Percentiles rank a stretch among this genome's conserved stretches.
Conservation (phyloP, 1,140 invertebrate genomes). For the Lanistes nyassanus region DNA sequence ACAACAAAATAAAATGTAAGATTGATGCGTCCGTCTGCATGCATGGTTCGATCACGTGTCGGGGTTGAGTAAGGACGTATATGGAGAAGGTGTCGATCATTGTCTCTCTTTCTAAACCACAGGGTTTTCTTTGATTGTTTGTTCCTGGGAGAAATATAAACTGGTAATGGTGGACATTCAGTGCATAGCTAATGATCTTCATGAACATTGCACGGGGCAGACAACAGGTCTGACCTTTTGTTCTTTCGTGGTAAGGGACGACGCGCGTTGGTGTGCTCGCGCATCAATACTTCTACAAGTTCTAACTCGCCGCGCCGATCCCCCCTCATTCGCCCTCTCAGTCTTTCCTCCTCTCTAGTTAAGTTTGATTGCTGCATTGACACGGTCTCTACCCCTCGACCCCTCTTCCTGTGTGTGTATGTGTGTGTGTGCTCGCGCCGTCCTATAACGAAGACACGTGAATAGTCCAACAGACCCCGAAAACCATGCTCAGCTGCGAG, state of each 20-base stretch:
- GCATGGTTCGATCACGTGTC: too few species aligned
- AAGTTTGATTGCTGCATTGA: background rate
- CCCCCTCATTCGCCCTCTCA: background rate
- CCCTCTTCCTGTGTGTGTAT: too few species aligned
- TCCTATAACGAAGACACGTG: too few species aligned
- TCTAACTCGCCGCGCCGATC: background rate
- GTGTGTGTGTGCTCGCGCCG: too few species aligned
- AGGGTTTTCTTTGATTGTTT: too few species aligned
- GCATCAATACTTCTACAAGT: background rate
- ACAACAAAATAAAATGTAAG: too few species aligned
- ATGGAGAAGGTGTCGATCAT: too few species aligned
- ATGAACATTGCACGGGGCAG: background rate
- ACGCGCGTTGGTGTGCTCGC: background rate
- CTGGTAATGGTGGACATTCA: background rate
- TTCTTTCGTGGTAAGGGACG: background rate
- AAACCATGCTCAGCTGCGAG: too few species aligned
- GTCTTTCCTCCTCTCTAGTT: slow-evolving; percentile 1
- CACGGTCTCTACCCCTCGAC: background rate
- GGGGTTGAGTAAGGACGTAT: too few species aligned
- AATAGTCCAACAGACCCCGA: too few species aligned
- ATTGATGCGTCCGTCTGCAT: too few species aligned
- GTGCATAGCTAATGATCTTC: background rate
- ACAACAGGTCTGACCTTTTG: background rate
- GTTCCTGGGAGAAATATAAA: background rate
- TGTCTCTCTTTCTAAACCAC: too few species aligned